Evolutionary conservation across 2,113 vertebrate species (phyloP).

Genomic region (Scatophagus argus): DNA sequence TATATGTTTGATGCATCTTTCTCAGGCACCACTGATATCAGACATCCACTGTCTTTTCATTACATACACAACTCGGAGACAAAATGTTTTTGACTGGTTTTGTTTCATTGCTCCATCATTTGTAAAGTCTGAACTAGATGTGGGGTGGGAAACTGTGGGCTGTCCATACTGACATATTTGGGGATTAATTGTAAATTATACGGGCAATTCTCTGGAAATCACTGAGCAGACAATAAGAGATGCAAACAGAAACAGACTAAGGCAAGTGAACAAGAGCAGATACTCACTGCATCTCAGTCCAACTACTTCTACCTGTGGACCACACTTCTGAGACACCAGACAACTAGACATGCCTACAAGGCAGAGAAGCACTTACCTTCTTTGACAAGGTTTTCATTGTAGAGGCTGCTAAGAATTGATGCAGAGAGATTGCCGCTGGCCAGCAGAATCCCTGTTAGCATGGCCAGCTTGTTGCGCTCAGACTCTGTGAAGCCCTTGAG

Average conservation of each 20-base stretch:
- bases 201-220: background rate
- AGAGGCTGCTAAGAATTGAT: constrained; percentile 96
- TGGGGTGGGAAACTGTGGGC: background rate
- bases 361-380: constrained; percentile 85
- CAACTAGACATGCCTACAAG: rapidly evolving
- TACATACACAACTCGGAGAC: background rate
- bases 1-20: background rate
- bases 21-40: background rate
- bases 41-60: background rate
- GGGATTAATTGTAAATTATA: no score
- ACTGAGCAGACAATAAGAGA: background rate
- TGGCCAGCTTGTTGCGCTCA: constrained; percentile 97
- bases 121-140: background rate
- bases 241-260: no score
- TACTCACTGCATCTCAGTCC: background rate
- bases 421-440: constrained; percentile 94
- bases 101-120: background rate
- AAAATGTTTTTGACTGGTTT: background rate
- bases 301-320: background rate
- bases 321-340: background rate
- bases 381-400: constrained; percentile 98
- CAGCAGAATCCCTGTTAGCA: constrained; percentile 96
- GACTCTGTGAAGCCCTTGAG: constrained; percentile 98
- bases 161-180: background rate
- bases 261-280: background rate